phyloP scores from a whole-genome alignment of 2,797 vertebrate genomes.

The Lepus townsendii region DNA sequence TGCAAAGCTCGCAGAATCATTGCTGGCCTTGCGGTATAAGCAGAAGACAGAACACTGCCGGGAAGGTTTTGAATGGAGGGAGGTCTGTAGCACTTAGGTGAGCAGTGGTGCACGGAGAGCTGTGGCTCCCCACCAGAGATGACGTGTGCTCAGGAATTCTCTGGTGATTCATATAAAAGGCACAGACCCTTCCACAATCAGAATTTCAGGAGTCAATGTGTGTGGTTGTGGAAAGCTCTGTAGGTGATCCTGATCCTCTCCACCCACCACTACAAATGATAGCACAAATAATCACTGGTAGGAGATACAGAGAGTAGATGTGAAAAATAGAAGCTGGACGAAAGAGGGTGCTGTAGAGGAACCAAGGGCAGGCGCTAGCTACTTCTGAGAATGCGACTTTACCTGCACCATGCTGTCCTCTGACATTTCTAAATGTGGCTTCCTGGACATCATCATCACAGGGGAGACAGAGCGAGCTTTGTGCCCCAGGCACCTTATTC shows the following conservation, averaged over 20 bases:
- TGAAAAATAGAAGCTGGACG: not conserved
- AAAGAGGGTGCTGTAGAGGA: not conserved
- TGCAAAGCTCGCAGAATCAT: not conserved
- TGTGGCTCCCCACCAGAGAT: not conserved
- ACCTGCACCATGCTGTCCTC: not conserved
- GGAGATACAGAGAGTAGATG: not conserved
- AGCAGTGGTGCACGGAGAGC: not conserved
- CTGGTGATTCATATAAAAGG: not conserved
- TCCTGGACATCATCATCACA: not conserved
- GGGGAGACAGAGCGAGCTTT: not conserved
- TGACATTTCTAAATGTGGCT: slow-evolving; percentile 20
- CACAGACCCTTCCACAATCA: not conserved
- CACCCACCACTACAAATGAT: not conserved
- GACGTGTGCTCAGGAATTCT: not conserved
- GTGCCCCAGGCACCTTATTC: not conserved
- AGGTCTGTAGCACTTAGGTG: not conserved
- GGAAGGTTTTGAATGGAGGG: not conserved
- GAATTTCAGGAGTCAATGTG: slow-evolving; percentile 14
- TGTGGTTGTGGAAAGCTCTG: slow-evolving; percentile 26
- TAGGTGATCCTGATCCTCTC: not conserved
- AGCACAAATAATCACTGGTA: not conserved
- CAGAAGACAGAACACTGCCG: not conserved
- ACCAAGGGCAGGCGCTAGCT: not conserved
- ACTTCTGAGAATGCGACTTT: slow-evolving; percentile 26
- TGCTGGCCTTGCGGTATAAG: slow-evolving; percentile 17